Conservation (phyloP, 2,888 invertebrate genomes). For the Mimumesa dahlbomi region DNA sequence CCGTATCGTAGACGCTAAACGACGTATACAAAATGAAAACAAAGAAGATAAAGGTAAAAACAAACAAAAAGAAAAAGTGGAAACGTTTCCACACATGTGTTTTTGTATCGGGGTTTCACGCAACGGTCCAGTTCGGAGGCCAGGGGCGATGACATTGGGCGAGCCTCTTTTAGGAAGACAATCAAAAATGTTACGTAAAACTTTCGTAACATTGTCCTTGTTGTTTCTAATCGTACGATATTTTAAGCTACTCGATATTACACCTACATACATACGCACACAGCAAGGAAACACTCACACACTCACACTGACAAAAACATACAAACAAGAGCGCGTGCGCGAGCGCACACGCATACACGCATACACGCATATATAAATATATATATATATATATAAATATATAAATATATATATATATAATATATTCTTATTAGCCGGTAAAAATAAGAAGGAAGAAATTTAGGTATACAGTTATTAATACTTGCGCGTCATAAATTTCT, state of each 20-base stretch:
- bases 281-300: no score
- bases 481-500: constrained; percentile 54
- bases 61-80: constrained; percentile 1
- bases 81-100: constrained; percentile 35
- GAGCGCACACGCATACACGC: constrained; percentile 37
- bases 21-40: constrained; percentile 25
- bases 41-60: constrained; percentile 1
- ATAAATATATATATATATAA: constrained; percentile 22
- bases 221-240: constrained; percentile 76
- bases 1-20: constrained; percentile 33
- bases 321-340: not conserved
- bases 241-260: constrained; percentile 63
- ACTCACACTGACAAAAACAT: no score
- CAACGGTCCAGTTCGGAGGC: constrained; percentile 26
- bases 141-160: constrained; percentile 47
- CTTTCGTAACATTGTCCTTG: constrained; percentile 79
- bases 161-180: constrained; percentile 78
- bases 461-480: constrained; percentile 49
- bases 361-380: constrained; percentile 13
- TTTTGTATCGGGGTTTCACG: constrained; percentile 40
- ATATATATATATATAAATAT: constrained; percentile 24
- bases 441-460: no score
- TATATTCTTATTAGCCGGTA: constrained; percentile 53
- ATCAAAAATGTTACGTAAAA: constrained; percentile 80
- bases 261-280: no score